Conservation (phyloP, 2,113 vertebrate genomes). For the Anas platyrhynchos region DNA sequence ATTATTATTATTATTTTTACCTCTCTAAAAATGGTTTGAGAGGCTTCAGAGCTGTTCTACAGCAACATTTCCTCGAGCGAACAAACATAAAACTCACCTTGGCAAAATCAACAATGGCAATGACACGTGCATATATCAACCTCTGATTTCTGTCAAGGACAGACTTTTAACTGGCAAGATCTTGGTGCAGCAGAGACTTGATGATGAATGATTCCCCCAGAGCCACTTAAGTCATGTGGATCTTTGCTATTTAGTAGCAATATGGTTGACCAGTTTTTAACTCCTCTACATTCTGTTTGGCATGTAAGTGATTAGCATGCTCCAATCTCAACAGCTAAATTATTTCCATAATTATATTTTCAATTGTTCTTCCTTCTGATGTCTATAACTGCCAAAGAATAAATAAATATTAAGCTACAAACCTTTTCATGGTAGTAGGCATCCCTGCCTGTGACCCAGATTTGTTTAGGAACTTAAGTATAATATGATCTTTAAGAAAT, state of each 20-base stretch:
- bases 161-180: background rate
- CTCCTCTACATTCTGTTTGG: background rate
- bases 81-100: background rate
- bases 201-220: background rate
- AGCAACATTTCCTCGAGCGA: background rate
- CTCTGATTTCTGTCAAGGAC: background rate
- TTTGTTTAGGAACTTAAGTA: background rate
- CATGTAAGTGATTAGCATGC: background rate
- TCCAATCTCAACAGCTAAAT: background rate
- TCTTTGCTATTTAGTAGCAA: background rate
- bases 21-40: background rate
- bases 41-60: background rate
- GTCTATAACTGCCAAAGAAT: background rate
- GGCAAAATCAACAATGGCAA: background rate
- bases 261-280: background rate
- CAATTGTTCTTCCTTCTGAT: background rate
- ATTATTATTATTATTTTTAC: background rate
- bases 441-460: accelerated
- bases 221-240: background rate
- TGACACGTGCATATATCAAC: accelerated
- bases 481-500: background rate
- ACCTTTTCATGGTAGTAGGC: background rate
- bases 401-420: background rate
- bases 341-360: background rate
- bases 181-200: background rate